Evolutionary conservation across 64 coral and sea anemone species (phyloP), one percentile per base, ranked within the genome.

Genomic region (Pocillopora verrucosa): DNA sequence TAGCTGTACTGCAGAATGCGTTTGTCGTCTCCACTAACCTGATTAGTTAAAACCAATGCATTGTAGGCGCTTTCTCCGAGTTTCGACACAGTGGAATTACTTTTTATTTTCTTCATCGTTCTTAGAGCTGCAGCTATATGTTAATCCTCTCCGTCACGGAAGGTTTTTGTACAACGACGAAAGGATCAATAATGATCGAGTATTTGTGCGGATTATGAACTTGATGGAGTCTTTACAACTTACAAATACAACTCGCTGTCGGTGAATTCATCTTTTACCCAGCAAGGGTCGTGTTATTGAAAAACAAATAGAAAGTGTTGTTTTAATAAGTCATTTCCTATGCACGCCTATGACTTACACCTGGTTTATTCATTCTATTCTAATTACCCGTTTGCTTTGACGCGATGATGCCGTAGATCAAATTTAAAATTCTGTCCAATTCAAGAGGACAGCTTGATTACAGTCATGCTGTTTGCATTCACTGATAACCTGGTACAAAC

Each of bases 31-130:
- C 82, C 82, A n/a, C 57, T 85, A 19, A 85, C 64, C 56, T 70
- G 82, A 72, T 72, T 85, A 10, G 82, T 85, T 63, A 72, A 15
- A 24, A 72, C 64, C 56, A 85, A n/a, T 16, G 82, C 82, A 14
- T 85, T 85, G 62, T 85, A 85, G 4, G 82, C 82, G 65, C 82
- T 85, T 41, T 85, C 82, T 13, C 82, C 82, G 19, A 85, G 82
- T 57, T 72, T 85, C 5, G 82, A 70, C 37, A 85, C 56, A 0
- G 82, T 38, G 15, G 82, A 72, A 25, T 72, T 25, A 20, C 11
- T 85, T 13, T 70, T 70, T 1, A 9, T 11, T 7, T n/a, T 38
- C 82, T 72, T 51, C 82, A 85, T 85, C 15, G 2, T n/a, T 6
- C 37, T 19, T 36, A 22, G 3, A 20, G 20, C 19, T 14, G 36